phyloP scores from a whole-genome alignment of 2,113 vertebrate species.

The Formicarius rufipectus region DNA sequence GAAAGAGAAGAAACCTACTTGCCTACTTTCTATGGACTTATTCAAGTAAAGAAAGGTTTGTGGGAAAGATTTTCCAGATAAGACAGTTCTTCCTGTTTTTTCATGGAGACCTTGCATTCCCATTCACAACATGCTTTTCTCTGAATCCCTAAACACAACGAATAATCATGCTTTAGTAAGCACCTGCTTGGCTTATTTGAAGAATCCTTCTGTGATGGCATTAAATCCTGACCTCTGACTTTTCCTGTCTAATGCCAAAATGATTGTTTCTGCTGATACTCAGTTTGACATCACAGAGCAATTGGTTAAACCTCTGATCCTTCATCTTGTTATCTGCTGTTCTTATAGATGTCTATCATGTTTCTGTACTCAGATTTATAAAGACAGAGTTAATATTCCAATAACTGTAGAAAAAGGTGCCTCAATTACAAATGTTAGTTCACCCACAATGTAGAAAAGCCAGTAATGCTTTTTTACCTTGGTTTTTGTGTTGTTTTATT shows the following conservation, averaged over 20 bases:
- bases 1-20: not conserved
- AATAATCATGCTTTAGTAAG: constrained; percentile 67
- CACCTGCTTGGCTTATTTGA: constrained; percentile 68
- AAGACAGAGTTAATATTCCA: constrained; percentile 42
- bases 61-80: not conserved
- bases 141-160: constrained; percentile 58
- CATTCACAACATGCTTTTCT: constrained; percentile 2
- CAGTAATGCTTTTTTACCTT: accelerated
- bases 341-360: not conserved
- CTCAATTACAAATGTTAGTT: not conserved
- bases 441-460: not conserved
- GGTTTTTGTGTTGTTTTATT: no score
- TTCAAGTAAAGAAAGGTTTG: not conserved
- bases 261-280: constrained; percentile 72
- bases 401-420: not conserved
- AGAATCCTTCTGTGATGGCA: constrained; percentile 27
- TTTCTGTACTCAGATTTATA: constrained; percentile 48
- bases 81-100: not conserved
- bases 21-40: not conserved
- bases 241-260: constrained; percentile 66
- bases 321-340: constrained; percentile 49
- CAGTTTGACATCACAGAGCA: constrained; percentile 69
- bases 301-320: constrained; percentile 61
- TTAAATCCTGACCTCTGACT: constrained; percentile 67
- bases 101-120: not conserved